phyloP scores from a whole-genome alignment of 2,888 invertebrate species.

The Brachylomia viminalis region DNA sequence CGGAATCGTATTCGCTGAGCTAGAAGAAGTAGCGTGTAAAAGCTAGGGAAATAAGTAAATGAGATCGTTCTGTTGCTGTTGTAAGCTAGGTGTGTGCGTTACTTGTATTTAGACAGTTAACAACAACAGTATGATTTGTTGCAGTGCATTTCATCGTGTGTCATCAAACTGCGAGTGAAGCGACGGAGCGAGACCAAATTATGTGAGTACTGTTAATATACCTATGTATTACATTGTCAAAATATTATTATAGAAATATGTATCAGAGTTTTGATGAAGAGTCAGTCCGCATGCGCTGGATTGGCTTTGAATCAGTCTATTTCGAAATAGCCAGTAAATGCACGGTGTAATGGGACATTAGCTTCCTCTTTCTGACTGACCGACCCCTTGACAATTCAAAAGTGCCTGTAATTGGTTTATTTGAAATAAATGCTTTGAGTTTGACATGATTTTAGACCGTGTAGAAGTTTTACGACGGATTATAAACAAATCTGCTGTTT shows the following conservation, averaged over 20 bases:
- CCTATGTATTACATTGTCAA: neutral
- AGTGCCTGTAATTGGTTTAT: too few relatives aligned
- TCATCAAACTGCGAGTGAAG: conserved; percentile 98
- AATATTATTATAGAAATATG: neutral
- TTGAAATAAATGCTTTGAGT: too few relatives aligned
- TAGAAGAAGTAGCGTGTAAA: too few relatives aligned
- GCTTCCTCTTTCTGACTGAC: too few relatives aligned
- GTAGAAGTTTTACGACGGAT: neutral
- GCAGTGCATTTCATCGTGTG: conserved; percentile 98
- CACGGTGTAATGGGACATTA: too few relatives aligned
- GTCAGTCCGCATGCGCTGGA: neutral
- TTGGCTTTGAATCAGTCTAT: neutral
- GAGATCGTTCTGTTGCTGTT: conserved; percentile 1
- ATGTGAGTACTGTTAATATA: conserved; percentile 92
- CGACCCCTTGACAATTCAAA: too few relatives aligned
- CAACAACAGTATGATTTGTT: conserved; percentile 80
- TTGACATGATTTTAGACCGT: neutral
- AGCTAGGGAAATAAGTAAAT: neutral
- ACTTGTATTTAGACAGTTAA: conserved; percentile 31
- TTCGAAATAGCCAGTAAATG: neutral
- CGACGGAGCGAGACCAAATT: conserved; percentile 96
- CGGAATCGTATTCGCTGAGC: too few relatives aligned
- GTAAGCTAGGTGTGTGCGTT: neutral
- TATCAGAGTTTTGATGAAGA: neutral
- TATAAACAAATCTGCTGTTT: too few relatives aligned